Evolutionary conservation across 2,797 vertebrate genomes (phyloP), one percentile per base, ranked within the genome.

Genomic region (Pantherophis alleghaniensis): DNA sequence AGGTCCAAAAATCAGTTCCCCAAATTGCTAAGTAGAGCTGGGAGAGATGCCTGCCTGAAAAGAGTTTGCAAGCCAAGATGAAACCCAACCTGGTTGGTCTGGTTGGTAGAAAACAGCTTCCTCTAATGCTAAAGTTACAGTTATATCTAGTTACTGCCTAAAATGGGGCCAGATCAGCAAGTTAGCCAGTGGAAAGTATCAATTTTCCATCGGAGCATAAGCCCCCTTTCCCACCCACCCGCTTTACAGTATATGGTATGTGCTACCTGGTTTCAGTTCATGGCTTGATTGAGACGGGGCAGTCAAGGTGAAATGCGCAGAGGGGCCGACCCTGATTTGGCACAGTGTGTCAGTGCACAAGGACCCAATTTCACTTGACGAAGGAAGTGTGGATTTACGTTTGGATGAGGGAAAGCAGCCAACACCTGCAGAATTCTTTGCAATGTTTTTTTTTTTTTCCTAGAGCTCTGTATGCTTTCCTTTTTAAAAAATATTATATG

Each of bases 391-490:
- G 56, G 22, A 47, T 94, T 92, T 87, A 20, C 2, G 2, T 47
- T 13, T 24, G 69, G 20, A 12, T 32, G 47, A 56, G 60, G 91
- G 42, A 66, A 53, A 7, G 2, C 11, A 92, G 86, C 63, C 91
- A 87, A 86, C 56, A 91, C 55, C 69, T 91, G 91, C 13, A 59
- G 55, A 92, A 94, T 92, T 92, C 61, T 93, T 79, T 7, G 0
- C 14, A 11, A 86, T 93, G 93, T 86, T 55, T 94, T 83, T 79
- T 95, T 90, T 53, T 94, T 11, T 95, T 94, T 91, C 66, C 86
- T 59, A 1, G 1, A 61, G 86, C n/a, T 79, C 47, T 88, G 89
- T 1, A 59, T 92, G 61, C 88, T 63, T 91, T 94, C 92, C 92
- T 92, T 83, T 83, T 12, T 37, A 11, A 93, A 37, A 95, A 96